A percentile compares a stretch with the other conserved stretches of the same genome.
Evolutionary conservation across 2,797 vertebrate genomes (phyloP).

Genomic region (Xerus rutilus): DNA sequence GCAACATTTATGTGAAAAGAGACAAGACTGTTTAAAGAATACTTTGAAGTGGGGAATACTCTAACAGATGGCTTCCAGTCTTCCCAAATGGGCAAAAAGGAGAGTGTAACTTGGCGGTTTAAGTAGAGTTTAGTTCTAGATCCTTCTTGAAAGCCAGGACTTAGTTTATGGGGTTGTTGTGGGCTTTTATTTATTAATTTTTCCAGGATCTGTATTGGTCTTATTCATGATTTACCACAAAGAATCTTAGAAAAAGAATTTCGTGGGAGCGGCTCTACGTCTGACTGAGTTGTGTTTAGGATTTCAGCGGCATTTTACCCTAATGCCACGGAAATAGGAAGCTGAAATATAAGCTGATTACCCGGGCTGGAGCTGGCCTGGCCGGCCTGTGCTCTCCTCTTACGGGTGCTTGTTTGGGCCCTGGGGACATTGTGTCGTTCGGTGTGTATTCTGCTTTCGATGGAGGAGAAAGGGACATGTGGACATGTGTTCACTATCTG

Average conservation of each 20-base stretch:
- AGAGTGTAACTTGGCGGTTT: not conserved
- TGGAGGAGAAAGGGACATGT: not conserved
- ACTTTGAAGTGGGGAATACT: not conserved
- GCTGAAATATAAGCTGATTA: conserved; percentile 75
- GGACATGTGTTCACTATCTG: not conserved
- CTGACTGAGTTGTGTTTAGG: conserved; percentile 66
- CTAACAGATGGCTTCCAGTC: conserved; percentile 20
- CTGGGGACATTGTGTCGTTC: not conserved
- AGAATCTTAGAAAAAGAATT: conserved; percentile 53
- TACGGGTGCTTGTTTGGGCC: not conserved
- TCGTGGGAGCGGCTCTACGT: conserved; percentile 52
- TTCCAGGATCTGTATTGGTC: not conserved
- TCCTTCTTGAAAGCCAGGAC: conserved; percentile 52
- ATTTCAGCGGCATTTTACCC: conserved; percentile 70
- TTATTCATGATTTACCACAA: conserved; percentile 52
- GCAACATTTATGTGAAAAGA: conserved; percentile 22
- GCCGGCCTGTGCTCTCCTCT: conserved; percentile 55
- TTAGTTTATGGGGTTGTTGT: not conserved
- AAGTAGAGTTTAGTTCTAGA: not conserved
- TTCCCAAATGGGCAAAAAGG: not conserved
- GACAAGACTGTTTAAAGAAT: conserved; percentile 31
- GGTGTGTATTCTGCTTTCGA: conserved; percentile 16
- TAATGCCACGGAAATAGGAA: conserved; percentile 78
- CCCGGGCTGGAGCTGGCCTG: conserved; percentile 65
- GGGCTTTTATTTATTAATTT: conserved; percentile 44